These are phyloP conservation scores for Periophthalmus magnuspinnatus DNA, from an alignment of 2,797 vertebrate genomes.

Conservation along the genomic window DNA sequence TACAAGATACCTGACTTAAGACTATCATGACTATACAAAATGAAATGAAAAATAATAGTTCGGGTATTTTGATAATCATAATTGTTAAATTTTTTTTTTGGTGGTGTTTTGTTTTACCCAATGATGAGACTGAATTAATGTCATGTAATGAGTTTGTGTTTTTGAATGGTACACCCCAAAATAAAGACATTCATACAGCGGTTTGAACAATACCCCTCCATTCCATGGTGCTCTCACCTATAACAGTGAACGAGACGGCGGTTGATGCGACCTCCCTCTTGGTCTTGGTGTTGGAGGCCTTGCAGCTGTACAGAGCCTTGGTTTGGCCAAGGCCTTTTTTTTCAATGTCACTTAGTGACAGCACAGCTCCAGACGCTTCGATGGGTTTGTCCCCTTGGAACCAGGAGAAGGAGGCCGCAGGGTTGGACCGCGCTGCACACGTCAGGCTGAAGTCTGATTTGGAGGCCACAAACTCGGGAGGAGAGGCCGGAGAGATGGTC, in stretches of 20 bases:
- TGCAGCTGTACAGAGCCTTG: constrained; percentile 44
- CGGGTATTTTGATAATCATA: too few species aligned
- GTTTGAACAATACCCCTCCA: too few species aligned
- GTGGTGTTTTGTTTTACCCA: too few species aligned
- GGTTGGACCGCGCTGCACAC: constrained; percentile 52
- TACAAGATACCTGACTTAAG: too few species aligned
- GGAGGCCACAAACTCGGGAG: neutral
- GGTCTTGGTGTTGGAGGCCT: constrained; percentile 63
- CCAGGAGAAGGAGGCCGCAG: constrained; percentile 56
- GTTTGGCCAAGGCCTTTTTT: neutral
- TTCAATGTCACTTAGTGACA: constrained; percentile 30
- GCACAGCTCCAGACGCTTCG: accelerated
- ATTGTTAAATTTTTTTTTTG: too few species aligned
- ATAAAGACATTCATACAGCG: too few species aligned
- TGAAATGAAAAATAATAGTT: too few species aligned
- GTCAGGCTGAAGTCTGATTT: constrained; percentile 52
- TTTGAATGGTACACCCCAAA: too few species aligned
- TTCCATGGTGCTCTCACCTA: constrained; percentile 51
- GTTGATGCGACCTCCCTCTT: accelerated
- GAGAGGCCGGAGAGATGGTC: neutral
- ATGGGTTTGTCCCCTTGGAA: neutral
- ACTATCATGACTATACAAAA: too few species aligned
- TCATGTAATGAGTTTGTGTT: too few species aligned
- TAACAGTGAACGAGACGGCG: constrained; percentile 21
- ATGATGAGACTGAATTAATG: too few species aligned